phyloP scores from a whole-genome alignment of 2,113 vertebrate genomes.

The Lates calcarifer region DNA sequence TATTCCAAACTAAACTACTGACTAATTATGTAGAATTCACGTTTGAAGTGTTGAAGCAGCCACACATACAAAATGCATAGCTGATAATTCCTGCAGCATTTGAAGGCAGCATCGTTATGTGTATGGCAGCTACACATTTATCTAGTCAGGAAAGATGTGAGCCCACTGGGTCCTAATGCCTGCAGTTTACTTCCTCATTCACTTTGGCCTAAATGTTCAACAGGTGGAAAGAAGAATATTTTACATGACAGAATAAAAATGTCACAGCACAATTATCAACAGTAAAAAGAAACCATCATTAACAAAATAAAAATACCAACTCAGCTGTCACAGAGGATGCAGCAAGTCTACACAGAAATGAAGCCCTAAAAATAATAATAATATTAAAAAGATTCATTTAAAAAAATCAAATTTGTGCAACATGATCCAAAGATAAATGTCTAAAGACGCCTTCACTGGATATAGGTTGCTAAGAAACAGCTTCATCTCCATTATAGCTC shows the following conservation, averaged over 20 bases:
- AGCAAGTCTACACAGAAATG: background rate
- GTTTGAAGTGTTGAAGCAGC: background rate
- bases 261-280: background rate
- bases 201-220: slow-evolving; percentile 48
- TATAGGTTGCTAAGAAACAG: slow-evolving; percentile 32
- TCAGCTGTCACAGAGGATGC: background rate
- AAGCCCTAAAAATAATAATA: background rate
- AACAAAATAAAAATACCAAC: too few relatives aligned
- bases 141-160: slow-evolving; percentile 11
- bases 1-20: background rate
- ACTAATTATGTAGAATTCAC: background rate
- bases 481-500: slow-evolving; percentile 13
- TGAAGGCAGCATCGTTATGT: slow-evolving; percentile 56
- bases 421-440: slow-evolving; percentile 1
- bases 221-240: slow-evolving; percentile 53
- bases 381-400: background rate
- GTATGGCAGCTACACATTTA: slow-evolving; percentile 7
- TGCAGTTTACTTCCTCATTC: fast-evolving
- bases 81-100: background rate
- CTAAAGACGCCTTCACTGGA: background rate
- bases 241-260: background rate
- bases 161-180: slow-evolving; percentile 50
- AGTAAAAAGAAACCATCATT: too few relatives aligned
- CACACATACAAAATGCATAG: background rate
- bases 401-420: background rate